Percentiles rank a stretch among this genome's conserved stretches.
phyloP scores from a whole-genome alignment of 2,113 vertebrate genomes.

The human region GRCh38 chr20:13857001-13857500 shows the following conservation, averaged over 20 bases:
- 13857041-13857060: slow-evolving; percentile 48
- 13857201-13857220: background rate
- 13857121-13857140: slow-evolving; percentile 34
- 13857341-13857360: background rate
- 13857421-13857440: background rate
- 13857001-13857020: slow-evolving; percentile 42
- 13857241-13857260: background rate
- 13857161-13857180: background rate
- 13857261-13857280: slow-evolving; percentile 11
- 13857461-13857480: background rate
- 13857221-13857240: slow-evolving; percentile 4
- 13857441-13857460: background rate
- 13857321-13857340: background rate
- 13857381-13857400: background rate
- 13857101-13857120: slow-evolving; percentile 41
- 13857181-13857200: background rate
- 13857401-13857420: background rate
- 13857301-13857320: background rate
- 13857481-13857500: background rate
- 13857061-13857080: background rate
- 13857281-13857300: background rate
- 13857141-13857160: background rate
- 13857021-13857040: slow-evolving; percentile 16
- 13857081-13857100: slow-evolving; percentile 49
- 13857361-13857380: background rate